Conservation (phyloP, 2,888 invertebrate species). For the Cantharis lateralis region DNA sequence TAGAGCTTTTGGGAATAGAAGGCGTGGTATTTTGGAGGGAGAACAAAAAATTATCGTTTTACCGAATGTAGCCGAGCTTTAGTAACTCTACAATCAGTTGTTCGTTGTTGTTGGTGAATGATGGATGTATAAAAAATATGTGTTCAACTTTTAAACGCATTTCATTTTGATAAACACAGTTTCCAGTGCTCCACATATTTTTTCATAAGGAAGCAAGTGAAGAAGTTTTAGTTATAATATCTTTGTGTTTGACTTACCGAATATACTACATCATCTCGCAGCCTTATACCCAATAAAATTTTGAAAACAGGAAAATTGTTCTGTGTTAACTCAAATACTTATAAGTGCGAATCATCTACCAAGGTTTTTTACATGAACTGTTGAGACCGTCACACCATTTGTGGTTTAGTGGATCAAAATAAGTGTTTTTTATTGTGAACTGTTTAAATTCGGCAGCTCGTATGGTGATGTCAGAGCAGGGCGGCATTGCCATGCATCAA, state of each 20-base stretch:
- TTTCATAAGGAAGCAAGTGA: not conserved
- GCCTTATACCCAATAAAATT: not conserved
- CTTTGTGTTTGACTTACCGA: not conserved
- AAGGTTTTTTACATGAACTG: not conserved
- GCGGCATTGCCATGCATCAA: constrained; percentile 69
- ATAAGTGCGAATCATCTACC: not conserved
- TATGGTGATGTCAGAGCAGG: constrained; percentile 71
- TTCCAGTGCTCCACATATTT: not conserved
- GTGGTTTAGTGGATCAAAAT: constrained; percentile 10
- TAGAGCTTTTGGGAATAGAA: constrained; percentile 20
- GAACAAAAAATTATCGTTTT: constrained; percentile 36
- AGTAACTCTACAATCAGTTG: constrained; percentile 36
- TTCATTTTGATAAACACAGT: not conserved
- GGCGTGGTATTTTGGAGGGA: constrained; percentile 39
- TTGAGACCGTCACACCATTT: not conserved
- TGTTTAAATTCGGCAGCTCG: constrained; percentile 47
- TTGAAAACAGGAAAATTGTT: not conserved
- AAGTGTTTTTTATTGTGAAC: constrained; percentile 33
- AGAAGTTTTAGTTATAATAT: not conserved
- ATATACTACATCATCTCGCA: not conserved
- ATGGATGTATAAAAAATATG: constrained; percentile 25
- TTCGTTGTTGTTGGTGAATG: constrained; percentile 29
- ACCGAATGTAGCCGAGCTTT: constrained; percentile 38
- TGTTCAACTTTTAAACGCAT: not conserved
- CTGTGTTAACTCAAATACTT: not conserved